Conservation (phyloP, 2,888 invertebrate species). For the Actias luna region DNA sequence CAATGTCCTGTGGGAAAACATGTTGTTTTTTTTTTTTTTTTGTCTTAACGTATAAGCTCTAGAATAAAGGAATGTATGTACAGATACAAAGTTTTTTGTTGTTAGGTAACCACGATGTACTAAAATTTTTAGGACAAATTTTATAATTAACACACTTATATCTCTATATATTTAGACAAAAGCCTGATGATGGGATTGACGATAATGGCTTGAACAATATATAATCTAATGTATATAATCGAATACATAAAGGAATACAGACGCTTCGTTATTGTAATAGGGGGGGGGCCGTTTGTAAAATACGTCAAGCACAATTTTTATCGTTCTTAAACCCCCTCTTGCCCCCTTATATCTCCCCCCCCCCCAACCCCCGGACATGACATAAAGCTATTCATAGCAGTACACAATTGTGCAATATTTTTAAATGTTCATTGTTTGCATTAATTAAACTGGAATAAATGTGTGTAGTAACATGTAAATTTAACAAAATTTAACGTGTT, state of each 20-base stretch:
- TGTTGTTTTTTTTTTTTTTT: conserved; percentile 4
- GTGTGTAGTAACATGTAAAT: too few relatives aligned
- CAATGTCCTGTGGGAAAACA: conserved; percentile 4
- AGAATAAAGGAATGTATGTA: background rate
- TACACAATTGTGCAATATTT: too few relatives aligned
- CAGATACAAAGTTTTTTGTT: background rate
- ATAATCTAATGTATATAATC: background rate
- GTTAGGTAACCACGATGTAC: background rate
- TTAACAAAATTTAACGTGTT: too few relatives aligned
- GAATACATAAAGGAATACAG: background rate
- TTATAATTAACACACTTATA: background rate
- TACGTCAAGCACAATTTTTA: too few relatives aligned
- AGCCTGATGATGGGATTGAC: background rate
- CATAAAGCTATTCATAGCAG: too few relatives aligned
- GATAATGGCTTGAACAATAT: conserved; percentile 4
- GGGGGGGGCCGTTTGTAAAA: too few relatives aligned
- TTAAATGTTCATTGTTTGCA: too few relatives aligned
- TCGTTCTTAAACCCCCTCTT: too few relatives aligned
- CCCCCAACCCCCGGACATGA: too few relatives aligned
- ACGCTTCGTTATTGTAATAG: conserved; percentile 5
- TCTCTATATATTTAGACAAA: background rate
- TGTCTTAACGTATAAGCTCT: conserved; percentile 1
- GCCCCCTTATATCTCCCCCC: too few relatives aligned
- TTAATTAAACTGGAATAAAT: too few relatives aligned
- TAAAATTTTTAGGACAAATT: background rate